phyloP scores from a whole-genome alignment of 92 coral and sea anemone genomes.

The Porites evermanni region DNA sequence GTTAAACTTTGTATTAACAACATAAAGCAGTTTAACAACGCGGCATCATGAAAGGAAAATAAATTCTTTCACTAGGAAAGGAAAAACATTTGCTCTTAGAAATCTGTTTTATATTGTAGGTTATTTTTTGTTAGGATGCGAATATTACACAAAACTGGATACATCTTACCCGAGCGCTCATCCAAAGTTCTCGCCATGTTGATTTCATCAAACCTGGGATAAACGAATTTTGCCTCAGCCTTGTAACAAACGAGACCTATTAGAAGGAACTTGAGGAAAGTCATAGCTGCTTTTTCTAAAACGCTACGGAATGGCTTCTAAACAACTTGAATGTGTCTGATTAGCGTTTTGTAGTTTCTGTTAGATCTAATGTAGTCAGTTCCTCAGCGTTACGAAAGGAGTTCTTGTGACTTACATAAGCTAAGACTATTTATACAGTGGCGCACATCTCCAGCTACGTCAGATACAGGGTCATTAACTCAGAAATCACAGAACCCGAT shows the following conservation, averaged over 20 bases:
- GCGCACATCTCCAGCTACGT: neutral
- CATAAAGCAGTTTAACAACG: no score
- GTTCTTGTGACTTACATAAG: neutral
- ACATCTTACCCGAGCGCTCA: constrained; percentile 20
- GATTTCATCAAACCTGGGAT: constrained; percentile 19
- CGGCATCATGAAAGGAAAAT: no score
- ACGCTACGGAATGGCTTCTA: no score
- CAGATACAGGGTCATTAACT: constrained; percentile 10
- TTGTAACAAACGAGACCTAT: neutral
- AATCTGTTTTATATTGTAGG: no score
- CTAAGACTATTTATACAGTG: constrained; percentile 10
- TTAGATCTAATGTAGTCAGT: neutral
- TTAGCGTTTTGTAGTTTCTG: neutral
- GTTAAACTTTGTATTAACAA: no score
- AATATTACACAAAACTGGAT: neutral
- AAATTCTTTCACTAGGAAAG: no score
- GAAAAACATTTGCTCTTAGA: no score
- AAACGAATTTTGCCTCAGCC: constrained; percentile 12
- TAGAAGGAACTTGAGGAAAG: neutral
- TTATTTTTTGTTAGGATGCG: neutral
- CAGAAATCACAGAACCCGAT: neutral
- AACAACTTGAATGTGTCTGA: neutral
- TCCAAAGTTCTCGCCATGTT: constrained; percentile 19
- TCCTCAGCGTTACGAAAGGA: constrained; percentile 16
- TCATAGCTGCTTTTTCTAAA: neutral